These are phyloP conservation scores for Drosophila auraria DNA, from an alignment of 1,140 invertebrate species.

Conservation along the genomic window DNA sequence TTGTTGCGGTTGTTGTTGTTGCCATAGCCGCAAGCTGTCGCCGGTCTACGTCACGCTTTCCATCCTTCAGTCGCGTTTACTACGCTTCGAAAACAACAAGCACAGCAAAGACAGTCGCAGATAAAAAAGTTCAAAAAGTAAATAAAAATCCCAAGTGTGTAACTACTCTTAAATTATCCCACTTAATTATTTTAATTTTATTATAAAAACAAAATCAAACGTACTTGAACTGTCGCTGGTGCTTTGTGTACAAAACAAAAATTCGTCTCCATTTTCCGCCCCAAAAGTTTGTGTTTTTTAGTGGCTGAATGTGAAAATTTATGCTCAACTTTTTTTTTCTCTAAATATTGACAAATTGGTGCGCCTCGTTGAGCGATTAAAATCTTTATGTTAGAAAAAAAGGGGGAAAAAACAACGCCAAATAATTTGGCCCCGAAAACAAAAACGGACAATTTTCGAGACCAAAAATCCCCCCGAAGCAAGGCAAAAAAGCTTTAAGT, in stretches of 20 bases:
- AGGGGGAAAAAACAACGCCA: constrained; percentile 22
- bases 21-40: constrained; percentile 74
- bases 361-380: constrained; percentile 61
- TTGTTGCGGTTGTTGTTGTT: constrained; percentile 58
- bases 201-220: constrained; percentile 32
- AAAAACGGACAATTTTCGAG: constrained; percentile 22
- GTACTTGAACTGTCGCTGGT: constrained; percentile 74
- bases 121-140: constrained; percentile 1
- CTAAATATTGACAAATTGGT: constrained; percentile 77
- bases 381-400: constrained; percentile 58
- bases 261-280: constrained; percentile 54
- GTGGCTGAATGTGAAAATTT: constrained; percentile 41
- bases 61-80: constrained; percentile 68
- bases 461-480: constrained; percentile 34
- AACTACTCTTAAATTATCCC: constrained; percentile 45
- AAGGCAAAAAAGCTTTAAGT: constrained; percentile 53
- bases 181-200: constrained; percentile 28
- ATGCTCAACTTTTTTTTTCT: constrained; percentile 29
- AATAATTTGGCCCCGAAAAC: constrained; percentile 23
- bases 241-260: constrained; percentile 56
- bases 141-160: constrained; percentile 46
- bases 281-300: constrained; percentile 22
- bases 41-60: constrained; percentile 73
- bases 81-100: constrained; percentile 63
- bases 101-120: constrained; percentile 10